phyloP scores from a whole-genome alignment of 1,140 invertebrate genomes.

The Apis laboriosa region DNA sequence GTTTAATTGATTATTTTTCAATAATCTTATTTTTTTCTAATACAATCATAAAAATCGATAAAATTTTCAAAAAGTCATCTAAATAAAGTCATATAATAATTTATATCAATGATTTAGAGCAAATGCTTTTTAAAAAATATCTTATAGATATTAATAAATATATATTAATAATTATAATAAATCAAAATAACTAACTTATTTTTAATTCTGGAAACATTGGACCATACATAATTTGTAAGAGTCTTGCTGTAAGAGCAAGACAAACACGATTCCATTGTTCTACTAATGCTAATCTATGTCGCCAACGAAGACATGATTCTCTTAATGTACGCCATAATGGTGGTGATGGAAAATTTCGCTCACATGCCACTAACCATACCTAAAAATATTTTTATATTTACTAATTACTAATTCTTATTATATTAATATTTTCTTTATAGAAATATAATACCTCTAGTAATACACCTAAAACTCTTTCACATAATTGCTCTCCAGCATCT shows the following conservation, averaged over 20 bases:
- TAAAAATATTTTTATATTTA: conserved; percentile 51
- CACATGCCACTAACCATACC: conserved; percentile 96
- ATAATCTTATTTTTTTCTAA: no score
- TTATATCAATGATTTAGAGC: no score
- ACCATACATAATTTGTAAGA: conserved; percentile 95
- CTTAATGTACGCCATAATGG: conserved; percentile 97
- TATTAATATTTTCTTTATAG: not conserved
- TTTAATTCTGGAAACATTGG: conserved; percentile 92
- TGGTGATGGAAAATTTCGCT: conserved; percentile 94
- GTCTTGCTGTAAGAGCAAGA: conserved; percentile 90
- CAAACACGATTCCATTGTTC: conserved; percentile 98
- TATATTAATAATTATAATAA: not conserved
- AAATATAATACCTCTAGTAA: conserved; percentile 88
- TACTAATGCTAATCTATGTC: conserved; percentile 94
- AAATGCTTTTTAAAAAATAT: no score
- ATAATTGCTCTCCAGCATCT: conserved; percentile 96
- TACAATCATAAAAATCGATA: no score
- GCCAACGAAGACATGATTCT: conserved; percentile 95
- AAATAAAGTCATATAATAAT: no score
- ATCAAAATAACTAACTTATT: conserved; percentile 84
- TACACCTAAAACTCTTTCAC: conserved; percentile 95
- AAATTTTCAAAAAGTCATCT: no score
- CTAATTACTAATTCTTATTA: not conserved
- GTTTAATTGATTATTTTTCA: no score
- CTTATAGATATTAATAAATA: no score